phyloP scores from a whole-genome alignment of 2,888 invertebrate genomes.

The Calliopum simillimum region DNA sequence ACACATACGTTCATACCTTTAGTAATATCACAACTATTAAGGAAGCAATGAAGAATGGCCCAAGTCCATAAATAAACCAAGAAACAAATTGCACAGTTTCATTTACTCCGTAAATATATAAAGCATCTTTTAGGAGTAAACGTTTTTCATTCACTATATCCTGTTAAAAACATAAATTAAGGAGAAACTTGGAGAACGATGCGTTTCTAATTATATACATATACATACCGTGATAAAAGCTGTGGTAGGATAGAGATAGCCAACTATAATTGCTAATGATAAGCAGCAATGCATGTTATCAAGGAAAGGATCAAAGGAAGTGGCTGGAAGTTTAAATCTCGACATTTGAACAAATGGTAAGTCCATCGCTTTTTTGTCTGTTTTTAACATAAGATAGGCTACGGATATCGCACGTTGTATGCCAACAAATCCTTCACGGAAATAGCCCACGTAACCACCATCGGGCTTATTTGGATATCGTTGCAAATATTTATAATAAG shows the following conservation, averaged over 20 bases:
- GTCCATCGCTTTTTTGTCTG: too few relatives aligned
- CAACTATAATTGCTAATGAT: neutral
- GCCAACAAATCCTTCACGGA: constrained; percentile 74
- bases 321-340: neutral
- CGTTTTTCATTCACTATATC: constrained; percentile 55
- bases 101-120: constrained; percentile 88
- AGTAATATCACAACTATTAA: constrained; percentile 70
- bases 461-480: constrained; percentile 50
- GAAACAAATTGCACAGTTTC: constrained; percentile 85
- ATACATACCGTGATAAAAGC: neutral
- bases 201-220: too few relatives aligned
- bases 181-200: too few relatives aligned
- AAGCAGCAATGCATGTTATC: neutral
- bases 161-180: constrained; percentile 36
- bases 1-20: too few relatives aligned
- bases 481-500: neutral
- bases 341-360: neutral
- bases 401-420: constrained; percentile 72
- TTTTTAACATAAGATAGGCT: constrained; percentile 56
- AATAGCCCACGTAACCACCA: constrained; percentile 69
- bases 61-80: constrained; percentile 82
- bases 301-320: neutral
- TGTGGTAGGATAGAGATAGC: neutral
- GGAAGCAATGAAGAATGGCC: constrained; percentile 73
- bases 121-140: constrained; percentile 72